Base-by-base conservation (phyloP, 35 echinoderm and acorn worm genomes). In the Eucidaris tribuloides region DNA sequence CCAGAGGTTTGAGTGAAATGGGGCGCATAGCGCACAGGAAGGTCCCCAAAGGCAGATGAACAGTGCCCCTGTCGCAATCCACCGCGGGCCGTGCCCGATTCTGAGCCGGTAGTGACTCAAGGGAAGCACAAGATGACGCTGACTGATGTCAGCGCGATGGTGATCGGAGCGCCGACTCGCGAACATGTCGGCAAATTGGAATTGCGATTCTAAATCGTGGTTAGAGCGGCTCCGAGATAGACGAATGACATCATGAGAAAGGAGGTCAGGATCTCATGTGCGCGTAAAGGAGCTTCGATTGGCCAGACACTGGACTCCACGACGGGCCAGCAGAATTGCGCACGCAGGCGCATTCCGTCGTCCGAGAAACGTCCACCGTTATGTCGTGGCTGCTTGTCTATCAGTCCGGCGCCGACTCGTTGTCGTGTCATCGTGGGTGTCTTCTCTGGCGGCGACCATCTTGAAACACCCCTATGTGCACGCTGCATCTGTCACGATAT, bases 181-280 rank as follows among this genome's bases (percentile, higher is more conserved):
- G 58, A 86, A 71, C 2, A 62, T 68, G 64, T 83, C 86, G 40
- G 52, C 64, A 5, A 91, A 42, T 64, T 66, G 81, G 35, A 91
- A 91, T 34, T 91, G 31, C 4, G 59, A 55, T 45, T 91, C 88
- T 18, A n/a, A n/a, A 91, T 50, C 29, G 88, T 91, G 20, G 81
- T 84, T 18, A 84, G 27, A 33, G 84, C 45, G 23, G 46, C 88
- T 0, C 82, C 82, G 5, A 84, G 30, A 40, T 91, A 91, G 5
- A 70, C 77, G 42, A 41, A 45, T 19, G 85, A 61, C 57, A 44
- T 62, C 38, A 88, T 46, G 5, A n/a, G 24, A 22, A 79, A 18
- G n/a, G 61, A 24, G 7, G 57, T 34, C 5, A 54, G 40, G 27
- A 77, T 28, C 6, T 77, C 49, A 77, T 43, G 22, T 78, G 66